These are phyloP conservation scores for Gerosis bhagava DNA, from an alignment of 2,888 invertebrate genomes.

Conservation along the genomic window DNA sequence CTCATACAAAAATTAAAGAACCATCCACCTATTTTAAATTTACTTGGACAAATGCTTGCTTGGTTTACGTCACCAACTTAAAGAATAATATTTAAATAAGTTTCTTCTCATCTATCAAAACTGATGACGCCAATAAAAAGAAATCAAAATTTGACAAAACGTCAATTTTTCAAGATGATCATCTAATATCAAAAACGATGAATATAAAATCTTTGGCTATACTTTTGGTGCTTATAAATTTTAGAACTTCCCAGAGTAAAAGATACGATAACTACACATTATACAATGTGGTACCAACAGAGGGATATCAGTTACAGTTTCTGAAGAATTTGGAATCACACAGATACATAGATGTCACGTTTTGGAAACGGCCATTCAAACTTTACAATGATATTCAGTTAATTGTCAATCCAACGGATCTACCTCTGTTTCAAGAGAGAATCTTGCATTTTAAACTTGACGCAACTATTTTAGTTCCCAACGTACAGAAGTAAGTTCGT, in stretches of 20 bases:
- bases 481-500: conserved; percentile 58
- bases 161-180: too few relatives aligned
- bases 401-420: conserved; percentile 48
- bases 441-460: conserved; percentile 48
- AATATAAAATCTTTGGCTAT: conserved; percentile 40
- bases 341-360: conserved; percentile 54
- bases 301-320: conserved; percentile 53
- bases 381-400: conserved; percentile 51
- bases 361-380: conserved; percentile 56
- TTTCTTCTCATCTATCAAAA: too few relatives aligned
- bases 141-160: too few relatives aligned
- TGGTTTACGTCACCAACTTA: too few relatives aligned
- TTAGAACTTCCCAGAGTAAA: conserved; percentile 41
- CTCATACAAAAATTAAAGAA: too few relatives aligned
- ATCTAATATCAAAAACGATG: conserved; percentile 40
- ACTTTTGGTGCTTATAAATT: conserved; percentile 43
- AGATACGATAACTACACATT: conserved; percentile 50
- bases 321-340: conserved; percentile 49
- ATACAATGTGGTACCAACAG: conserved; percentile 42
- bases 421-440: conserved; percentile 48
- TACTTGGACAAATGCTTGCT: too few relatives aligned
- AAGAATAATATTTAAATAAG: too few relatives aligned
- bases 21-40: too few relatives aligned
- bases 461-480: conserved; percentile 33
- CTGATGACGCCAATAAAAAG: too few relatives aligned